phyloP scores from a whole-genome alignment of 37 sponge, comb jelly and placozoan genomes.

The Cladorhizidae sp. region DNA sequence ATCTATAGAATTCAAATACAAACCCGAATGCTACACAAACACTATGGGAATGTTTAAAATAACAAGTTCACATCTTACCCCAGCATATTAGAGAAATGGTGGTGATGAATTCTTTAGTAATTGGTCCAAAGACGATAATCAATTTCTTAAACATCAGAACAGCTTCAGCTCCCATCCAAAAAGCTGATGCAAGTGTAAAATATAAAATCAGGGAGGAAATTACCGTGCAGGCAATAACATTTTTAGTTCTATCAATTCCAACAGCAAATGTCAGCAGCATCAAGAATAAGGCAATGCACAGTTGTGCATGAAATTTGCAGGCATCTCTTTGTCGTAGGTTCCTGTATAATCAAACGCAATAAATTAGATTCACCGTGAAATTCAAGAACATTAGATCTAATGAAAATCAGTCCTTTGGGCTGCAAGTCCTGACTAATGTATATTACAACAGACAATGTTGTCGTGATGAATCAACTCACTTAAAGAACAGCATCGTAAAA shows the following conservation, averaged over 20 bases:
- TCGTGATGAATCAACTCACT: conserved; percentile 19
- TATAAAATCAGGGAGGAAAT: conserved; percentile 48
- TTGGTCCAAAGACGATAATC: conserved; percentile 52
- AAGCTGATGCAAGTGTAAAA: conserved; percentile 50
- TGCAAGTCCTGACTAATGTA: not conserved
- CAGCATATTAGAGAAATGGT: conserved; percentile 49
- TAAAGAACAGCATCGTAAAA: conserved; percentile 44
- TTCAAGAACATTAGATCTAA: too few species aligned
- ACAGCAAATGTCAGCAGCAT: conserved; percentile 50
- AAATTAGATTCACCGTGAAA: too few species aligned
- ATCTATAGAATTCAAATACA: not conserved
- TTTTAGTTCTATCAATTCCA: conserved; percentile 57
- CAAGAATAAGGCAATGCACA: conserved; percentile 50
- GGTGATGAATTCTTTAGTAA: conserved; percentile 8
- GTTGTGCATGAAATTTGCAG: conserved; percentile 58
- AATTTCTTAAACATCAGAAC: conserved; percentile 65
- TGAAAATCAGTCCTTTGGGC: not conserved
- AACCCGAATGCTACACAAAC: not conserved
- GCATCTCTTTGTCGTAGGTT: conserved; percentile 50
- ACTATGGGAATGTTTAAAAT: too few species aligned
- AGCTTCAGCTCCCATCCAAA: conserved; percentile 81
- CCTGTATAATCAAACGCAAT: conserved; percentile 9
- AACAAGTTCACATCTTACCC: conserved; percentile 35
- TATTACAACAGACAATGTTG: not conserved
- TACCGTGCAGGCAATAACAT: conserved; percentile 32